Percentiles rank a stretch among this genome's conserved stretches.
Evolutionary conservation across 2,888 invertebrate species (phyloP).

Genomic region (Pollenia labialis): DNA sequence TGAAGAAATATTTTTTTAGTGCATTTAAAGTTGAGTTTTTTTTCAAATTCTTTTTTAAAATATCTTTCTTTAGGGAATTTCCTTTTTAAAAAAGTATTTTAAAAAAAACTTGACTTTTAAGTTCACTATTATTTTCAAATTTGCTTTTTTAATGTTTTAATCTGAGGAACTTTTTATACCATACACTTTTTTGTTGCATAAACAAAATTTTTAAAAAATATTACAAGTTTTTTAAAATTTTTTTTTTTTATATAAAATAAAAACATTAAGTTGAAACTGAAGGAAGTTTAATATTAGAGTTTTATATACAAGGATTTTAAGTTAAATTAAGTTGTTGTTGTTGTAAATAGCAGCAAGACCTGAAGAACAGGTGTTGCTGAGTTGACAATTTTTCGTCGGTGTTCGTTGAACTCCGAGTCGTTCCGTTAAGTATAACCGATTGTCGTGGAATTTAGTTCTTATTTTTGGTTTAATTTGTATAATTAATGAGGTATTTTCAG

Average conservation of each 20-base stretch:
- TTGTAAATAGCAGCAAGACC: too few species aligned
- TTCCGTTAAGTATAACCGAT: too few species aligned
- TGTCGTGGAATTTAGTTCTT: background rate
- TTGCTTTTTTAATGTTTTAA: conserved; percentile 73
- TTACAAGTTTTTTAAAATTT: conserved; percentile 66
- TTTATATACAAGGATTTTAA: conserved; percentile 50
- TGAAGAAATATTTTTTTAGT: conserved; percentile 65
- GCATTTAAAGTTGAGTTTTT: conserved; percentile 58
- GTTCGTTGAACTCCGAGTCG: too few species aligned
- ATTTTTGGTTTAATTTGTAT: conserved; percentile 9
- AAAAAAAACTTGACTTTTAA: conserved; percentile 45
- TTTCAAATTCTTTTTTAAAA: conserved; percentile 33
- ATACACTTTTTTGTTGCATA: conserved; percentile 81
- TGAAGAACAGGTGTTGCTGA: too few species aligned
- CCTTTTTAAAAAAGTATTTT: conserved; percentile 19
- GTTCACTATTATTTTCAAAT: conserved; percentile 65
- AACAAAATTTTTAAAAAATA: conserved; percentile 75
- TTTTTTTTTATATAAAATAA: conserved; percentile 41
- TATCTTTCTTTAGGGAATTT: background rate
- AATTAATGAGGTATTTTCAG: conserved; percentile 65
- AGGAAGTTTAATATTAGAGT: conserved; percentile 23
- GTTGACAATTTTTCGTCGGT: too few species aligned
- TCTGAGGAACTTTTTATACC: conserved; percentile 92
- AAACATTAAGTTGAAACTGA: conserved; percentile 42
- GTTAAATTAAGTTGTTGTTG: too few species aligned